phyloP scores from a whole-genome alignment of 2,113 vertebrate genomes.

The Beaufortia kweichowensis region DNA sequence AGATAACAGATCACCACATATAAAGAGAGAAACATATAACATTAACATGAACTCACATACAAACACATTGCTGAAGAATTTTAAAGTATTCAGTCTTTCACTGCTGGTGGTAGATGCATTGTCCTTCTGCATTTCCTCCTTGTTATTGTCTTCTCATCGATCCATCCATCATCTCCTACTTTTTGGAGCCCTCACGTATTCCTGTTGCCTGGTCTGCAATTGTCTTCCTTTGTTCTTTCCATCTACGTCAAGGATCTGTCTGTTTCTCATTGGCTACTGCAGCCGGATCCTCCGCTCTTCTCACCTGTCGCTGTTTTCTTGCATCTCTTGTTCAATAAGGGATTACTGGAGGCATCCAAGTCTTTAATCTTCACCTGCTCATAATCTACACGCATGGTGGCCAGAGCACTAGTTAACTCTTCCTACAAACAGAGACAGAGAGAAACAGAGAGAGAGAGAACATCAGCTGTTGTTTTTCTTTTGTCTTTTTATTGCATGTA shows the following conservation, averaged over 20 bases:
- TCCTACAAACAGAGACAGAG: slow-evolving; percentile 74
- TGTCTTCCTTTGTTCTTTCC: not conserved
- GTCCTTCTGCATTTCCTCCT: not conserved
- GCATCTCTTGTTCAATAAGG: slow-evolving; percentile 91
- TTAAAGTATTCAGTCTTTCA: not conserved
- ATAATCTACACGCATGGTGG: slow-evolving; percentile 97
- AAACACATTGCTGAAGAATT: not conserved
- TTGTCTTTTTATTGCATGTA: too few relatives aligned
- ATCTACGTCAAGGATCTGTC: not conserved
- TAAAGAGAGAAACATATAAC: slow-evolving; percentile 8
- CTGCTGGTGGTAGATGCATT: slow-evolving; percentile 11
- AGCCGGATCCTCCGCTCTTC: slow-evolving; percentile 72
- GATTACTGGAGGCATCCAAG: slow-evolving; percentile 93
- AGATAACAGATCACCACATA: slow-evolving; percentile 20
- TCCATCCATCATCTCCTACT: slow-evolving; percentile 1
- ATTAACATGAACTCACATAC: not conserved
- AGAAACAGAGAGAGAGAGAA: too few relatives aligned
- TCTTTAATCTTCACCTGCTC: slow-evolving; percentile 98
- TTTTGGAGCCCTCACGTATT: not conserved
- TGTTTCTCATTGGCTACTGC: slow-evolving; percentile 79
- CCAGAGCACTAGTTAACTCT: slow-evolving; percentile 97
- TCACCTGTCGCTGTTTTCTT: slow-evolving; percentile 81
- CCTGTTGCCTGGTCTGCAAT: not conserved
- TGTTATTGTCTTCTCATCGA: not conserved
- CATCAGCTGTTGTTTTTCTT: too few relatives aligned